phyloP scores from a whole-genome alignment of 2,888 invertebrate genomes.

The Ellobium chinense region DNA sequence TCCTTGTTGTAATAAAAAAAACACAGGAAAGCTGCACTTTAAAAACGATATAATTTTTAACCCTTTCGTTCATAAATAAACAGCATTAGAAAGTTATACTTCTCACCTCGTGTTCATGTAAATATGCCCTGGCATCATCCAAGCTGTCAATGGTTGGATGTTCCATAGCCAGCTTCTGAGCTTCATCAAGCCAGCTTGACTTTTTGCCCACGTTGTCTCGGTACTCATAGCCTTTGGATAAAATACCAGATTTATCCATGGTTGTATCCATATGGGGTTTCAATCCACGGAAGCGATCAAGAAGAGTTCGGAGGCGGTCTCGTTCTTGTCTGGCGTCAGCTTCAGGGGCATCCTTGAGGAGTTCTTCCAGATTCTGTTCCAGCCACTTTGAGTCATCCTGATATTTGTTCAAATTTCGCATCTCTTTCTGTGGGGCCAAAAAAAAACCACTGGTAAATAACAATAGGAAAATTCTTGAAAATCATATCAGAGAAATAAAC shows the following conservation, averaged over 20 bases:
- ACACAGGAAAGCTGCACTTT: no score
- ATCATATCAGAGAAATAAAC: not conserved
- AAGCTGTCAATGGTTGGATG: conserved; percentile 71
- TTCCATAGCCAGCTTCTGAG: conserved; percentile 67
- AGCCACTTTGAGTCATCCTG: conserved; percentile 96
- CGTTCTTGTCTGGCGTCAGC: conserved; percentile 90
- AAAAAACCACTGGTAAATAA: not conserved
- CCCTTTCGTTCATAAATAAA: no score
- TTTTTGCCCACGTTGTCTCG: conserved; percentile 93
- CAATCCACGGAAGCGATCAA: conserved; percentile 87
- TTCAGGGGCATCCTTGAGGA: conserved; percentile 91
- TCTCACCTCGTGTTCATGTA: conserved; percentile 74
- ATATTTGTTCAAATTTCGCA: conserved; percentile 66
- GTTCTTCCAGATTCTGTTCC: conserved; percentile 92
- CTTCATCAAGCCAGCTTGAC: conserved; percentile 82
- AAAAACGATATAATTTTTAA: no score
- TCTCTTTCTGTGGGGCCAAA: conserved; percentile 62
- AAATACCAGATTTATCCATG: conserved; percentile 94
- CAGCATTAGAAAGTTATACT: no score
- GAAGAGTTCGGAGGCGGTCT: conserved; percentile 85
- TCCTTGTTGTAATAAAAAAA: no score
- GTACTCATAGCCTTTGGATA: conserved; percentile 91
- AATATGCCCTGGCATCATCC: conserved; percentile 69
- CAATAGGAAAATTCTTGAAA: not conserved
- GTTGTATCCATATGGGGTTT: conserved; percentile 95